Percentiles rank a stretch among this genome's conserved stretches.
Evolutionary conservation across 2,797 vertebrate genomes (phyloP).

Genomic region (Cyclura pinguis): DNA sequence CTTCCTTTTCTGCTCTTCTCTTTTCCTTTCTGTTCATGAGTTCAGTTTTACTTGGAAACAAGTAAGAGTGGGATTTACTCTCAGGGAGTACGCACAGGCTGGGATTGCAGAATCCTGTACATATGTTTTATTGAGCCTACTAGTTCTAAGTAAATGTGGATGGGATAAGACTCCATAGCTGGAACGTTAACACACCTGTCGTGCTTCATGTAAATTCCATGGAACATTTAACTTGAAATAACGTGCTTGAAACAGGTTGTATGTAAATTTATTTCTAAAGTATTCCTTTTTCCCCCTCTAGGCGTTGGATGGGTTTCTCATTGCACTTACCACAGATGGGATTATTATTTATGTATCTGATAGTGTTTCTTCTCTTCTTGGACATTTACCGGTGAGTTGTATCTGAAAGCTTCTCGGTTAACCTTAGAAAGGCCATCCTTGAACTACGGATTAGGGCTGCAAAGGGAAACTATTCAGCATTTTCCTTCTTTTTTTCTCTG

Average conservation of each 20-base stretch:
- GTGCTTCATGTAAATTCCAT: background rate
- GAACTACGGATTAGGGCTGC: background rate
- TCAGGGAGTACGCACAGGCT: background rate
- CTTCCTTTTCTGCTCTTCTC: background rate
- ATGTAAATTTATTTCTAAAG: background rate
- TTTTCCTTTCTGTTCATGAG: background rate
- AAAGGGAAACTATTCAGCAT: background rate
- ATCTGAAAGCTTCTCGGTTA: background rate
- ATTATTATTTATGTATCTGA: slow-evolving; percentile 93
- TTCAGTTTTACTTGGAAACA: background rate
- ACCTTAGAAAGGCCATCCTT: background rate
- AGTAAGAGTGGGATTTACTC: background rate
- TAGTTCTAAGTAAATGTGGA: background rate
- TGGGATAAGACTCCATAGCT: background rate
- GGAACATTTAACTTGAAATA: background rate
- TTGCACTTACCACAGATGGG: slow-evolving; percentile 91
- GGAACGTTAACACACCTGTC: background rate
- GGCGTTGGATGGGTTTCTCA: slow-evolving; percentile 92
- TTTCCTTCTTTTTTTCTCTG: background rate
- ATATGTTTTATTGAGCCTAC: background rate
- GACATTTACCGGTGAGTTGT: slow-evolving; percentile 92
- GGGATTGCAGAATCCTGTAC: background rate
- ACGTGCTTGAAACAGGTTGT: too few relatives aligned
- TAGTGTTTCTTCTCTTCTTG: slow-evolving; percentile 90
- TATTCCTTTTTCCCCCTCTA: slow-evolving; percentile 68